These are phyloP conservation scores for Tachina fera DNA, from an alignment of 2,888 invertebrate species.

Conservation along the genomic window DNA sequence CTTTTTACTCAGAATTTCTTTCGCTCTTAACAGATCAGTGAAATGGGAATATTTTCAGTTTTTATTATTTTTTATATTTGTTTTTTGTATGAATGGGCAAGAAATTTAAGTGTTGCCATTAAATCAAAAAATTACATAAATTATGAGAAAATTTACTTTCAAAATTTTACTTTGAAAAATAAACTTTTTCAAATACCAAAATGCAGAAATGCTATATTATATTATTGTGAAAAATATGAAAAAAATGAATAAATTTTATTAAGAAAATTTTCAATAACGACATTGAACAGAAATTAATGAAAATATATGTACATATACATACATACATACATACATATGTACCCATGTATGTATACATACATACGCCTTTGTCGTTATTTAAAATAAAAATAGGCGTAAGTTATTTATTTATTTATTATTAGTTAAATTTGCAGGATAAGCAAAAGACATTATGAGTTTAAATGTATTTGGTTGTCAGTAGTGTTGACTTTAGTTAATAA, in stretches of 20 bases:
- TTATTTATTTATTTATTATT: too few relatives aligned
- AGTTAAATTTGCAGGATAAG: too few relatives aligned
- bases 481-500: too few relatives aligned
- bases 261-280: background rate
- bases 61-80: slow-evolving; percentile 9
- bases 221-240: background rate
- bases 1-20: background rate
- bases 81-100: slow-evolving; percentile 20
- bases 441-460: too few relatives aligned
- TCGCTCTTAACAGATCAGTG: background rate
- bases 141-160: background rate
- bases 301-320: too few relatives aligned
- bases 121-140: background rate
- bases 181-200: background rate
- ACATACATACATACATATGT: too few relatives aligned
- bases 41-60: background rate
- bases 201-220: background rate
- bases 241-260: background rate
- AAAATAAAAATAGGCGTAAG: too few relatives aligned
- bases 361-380: too few relatives aligned
- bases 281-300: too few relatives aligned
- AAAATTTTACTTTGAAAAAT: background rate
- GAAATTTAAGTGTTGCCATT: slow-evolving; percentile 43
- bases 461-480: too few relatives aligned
- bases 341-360: too few relatives aligned